Evolutionary conservation across 2,888 invertebrate genomes (phyloP), one percentile per base, ranked within the genome.

Genomic region (Raillietiella orientalis): DNA sequence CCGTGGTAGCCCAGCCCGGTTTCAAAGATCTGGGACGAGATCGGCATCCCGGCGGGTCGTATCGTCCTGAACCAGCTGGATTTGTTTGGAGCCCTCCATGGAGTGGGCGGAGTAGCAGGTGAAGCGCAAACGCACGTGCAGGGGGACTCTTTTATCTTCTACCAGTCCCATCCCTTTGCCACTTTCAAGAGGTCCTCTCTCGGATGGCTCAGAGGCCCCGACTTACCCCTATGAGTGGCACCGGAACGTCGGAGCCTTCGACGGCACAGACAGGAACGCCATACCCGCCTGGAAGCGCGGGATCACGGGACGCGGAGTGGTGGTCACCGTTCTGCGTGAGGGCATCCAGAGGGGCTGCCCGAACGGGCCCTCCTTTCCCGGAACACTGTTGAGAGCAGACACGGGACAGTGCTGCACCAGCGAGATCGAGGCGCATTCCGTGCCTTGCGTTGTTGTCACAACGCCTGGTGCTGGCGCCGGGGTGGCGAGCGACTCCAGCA

Each of bases 361-460:
- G 3, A 87, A 87, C 50, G 11, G 3, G 8, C 15, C 23, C 4
- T n/a, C 11, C 9, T 17, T 27, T 10, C n/a, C 14, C 11, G 84
- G 49, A 84, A 90, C 49, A 82, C 90, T 47, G 84, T 84, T 13
- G 87, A 93, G 49, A 96, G 96, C 53, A 93, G 93, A 53, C 93
- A 96, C 43, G 93, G 93, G 2, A 96, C 93, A n/a, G 15, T 57
- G 93, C 35, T 96, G 96, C 46, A 96, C 96, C 4, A 96, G 96
- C 6, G 96, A 96, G 53, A 93, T 96, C 1, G 87, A 93, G 9
- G 90, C 75, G 27, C 67, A 79, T 16, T 93, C 93, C 15, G 84
- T n/a, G n/a, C n/a, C n/a, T n/a, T n/a, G n/a, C n/a, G n/a, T n/a
- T n/a, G n/a, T n/a, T n/a, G n/a, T n/a, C n/a, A 75, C 47, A 96